Percentiles rank a stretch among this genome's conserved stretches.
Conservation (phyloP, 2,113 vertebrate genomes). For the Phylloscopus trochilus region DNA sequence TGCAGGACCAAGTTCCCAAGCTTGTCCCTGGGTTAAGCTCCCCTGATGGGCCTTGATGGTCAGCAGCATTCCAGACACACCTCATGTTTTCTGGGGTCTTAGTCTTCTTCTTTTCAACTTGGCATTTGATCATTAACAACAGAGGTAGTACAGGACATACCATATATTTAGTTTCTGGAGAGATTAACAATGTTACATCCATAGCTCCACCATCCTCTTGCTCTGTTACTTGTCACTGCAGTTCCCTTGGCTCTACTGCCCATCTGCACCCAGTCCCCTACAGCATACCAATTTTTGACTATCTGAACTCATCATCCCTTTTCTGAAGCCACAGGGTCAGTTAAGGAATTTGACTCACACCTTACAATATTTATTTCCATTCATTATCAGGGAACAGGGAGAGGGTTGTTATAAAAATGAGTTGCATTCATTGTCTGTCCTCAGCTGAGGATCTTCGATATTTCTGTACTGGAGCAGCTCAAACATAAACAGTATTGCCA, state of each 20-base stretch:
- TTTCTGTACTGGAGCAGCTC: neutral
- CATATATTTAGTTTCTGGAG: neutral
- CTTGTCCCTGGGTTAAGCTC: neutral
- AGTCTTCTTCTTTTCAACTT: neutral
- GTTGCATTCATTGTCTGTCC: neutral
- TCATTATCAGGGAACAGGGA: neutral
- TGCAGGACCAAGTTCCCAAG: neutral
- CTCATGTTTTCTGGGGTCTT: neutral
- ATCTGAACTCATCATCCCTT: neutral
- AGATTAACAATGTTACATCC: neutral
- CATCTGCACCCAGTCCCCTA: neutral
- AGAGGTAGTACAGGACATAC: neutral
- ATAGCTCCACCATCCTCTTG: neutral
- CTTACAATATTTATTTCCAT: neutral
- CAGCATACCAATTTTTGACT: neutral
- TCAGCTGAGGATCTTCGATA: neutral
- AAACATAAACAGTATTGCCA: neutral
- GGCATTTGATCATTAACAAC: constrained; percentile 8
- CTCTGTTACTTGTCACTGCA: neutral
- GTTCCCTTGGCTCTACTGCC: neutral
- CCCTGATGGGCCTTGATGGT: neutral
- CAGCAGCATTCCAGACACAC: neutral
- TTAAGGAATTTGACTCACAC: neutral
- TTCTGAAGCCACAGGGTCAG: neutral
- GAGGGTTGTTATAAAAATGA: neutral